Conservation (phyloP, 2,113 vertebrate species). For the Acanthisitta chloris region DNA sequence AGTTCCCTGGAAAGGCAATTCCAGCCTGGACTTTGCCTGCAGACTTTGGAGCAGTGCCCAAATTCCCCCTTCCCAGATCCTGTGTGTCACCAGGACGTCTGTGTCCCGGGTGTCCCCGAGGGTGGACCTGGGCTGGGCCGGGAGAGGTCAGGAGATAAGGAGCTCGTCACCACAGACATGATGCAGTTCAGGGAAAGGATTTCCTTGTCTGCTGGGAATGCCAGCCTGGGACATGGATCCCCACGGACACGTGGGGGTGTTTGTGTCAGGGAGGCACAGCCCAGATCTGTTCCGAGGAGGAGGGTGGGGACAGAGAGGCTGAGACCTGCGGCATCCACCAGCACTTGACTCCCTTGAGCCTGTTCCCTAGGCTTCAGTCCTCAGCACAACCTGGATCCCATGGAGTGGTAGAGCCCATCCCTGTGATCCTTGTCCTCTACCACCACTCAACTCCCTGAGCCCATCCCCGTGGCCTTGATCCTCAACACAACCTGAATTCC, state of each 20-base stretch:
- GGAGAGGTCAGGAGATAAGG: background rate
- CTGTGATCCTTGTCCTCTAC: background rate
- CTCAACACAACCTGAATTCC: no score
- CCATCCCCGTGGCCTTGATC: no score
- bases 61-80: no score
- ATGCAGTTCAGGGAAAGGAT: accelerated
- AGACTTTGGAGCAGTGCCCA: accelerated
- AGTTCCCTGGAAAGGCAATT: accelerated
- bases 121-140: accelerated
- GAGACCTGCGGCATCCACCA: background rate
- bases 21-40: background rate
- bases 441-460: no score
- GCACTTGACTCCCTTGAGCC: background rate
- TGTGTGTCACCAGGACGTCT: accelerated
- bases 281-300: accelerated
- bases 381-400: background rate
- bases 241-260: accelerated
- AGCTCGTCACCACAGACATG: accelerated
- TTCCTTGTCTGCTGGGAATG: background rate
- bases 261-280: background rate
- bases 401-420: background rate
- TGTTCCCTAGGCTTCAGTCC: no score
- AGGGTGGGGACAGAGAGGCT: accelerated
- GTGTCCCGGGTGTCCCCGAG: accelerated
- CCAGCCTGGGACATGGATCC: background rate